Evolutionary conservation across 2,797 vertebrate genomes (phyloP).

Genomic region (Peromyscus melanophrys): DNA sequence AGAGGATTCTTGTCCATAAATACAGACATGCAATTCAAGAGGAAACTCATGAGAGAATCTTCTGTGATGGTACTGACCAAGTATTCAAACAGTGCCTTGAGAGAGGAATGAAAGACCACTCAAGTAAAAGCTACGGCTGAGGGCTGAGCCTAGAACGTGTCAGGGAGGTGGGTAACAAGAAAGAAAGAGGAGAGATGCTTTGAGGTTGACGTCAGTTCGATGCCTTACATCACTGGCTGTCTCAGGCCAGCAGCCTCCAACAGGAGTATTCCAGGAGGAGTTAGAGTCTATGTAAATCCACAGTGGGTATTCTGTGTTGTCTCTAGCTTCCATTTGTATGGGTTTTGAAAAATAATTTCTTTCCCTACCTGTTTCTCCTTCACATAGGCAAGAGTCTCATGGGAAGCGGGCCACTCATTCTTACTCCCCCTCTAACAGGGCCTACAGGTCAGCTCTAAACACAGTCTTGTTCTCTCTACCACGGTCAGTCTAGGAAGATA

Average conservation of each 20-base stretch:
- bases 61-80: slow-evolving; percentile 21
- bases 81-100: neutral
- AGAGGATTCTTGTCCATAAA: slow-evolving; percentile 72
- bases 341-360: neutral
- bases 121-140: slow-evolving; percentile 7
- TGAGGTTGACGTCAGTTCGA: fast-evolving
- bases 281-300: neutral
- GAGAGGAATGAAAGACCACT: neutral
- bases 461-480: neutral
- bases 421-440: neutral
- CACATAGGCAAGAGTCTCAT: neutral
- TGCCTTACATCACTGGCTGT: neutral
- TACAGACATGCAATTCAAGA: slow-evolving; percentile 74
- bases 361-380: neutral
- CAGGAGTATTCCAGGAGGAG: neutral
- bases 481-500: neutral
- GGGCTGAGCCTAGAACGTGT: neutral
- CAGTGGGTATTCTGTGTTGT: neutral
- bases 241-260: neutral
- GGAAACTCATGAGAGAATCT: slow-evolving; percentile 36
- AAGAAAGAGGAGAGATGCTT: neutral
- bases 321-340: slow-evolving; percentile 6
- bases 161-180: neutral
- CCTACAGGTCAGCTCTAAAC: neutral
- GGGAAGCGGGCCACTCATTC: neutral